Conservation (phyloP, 53 echinoderm and acorn worm genomes). For the Holothuria leucospilota region DNA sequence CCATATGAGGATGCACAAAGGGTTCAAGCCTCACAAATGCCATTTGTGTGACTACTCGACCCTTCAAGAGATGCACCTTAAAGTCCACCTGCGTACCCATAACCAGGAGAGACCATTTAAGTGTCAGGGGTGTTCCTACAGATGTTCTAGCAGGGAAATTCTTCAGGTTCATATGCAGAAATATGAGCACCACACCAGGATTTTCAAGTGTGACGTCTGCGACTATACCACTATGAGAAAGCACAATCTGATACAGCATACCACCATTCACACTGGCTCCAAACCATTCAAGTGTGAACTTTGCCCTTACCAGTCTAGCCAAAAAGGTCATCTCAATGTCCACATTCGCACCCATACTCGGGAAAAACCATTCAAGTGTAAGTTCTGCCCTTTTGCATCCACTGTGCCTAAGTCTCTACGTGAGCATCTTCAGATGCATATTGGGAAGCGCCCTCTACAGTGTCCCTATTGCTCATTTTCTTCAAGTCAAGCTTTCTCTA, state of each 20-base stretch:
- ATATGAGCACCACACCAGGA: slow-evolving; percentile 68
- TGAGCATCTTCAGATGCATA: slow-evolving; percentile 86
- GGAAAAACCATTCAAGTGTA: slow-evolving; percentile 87
- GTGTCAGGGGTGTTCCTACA: slow-evolving; percentile 65
- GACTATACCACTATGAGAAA: slow-evolving; percentile 77
- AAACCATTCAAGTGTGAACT: slow-evolving; percentile 90
- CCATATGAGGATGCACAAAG: slow-evolving; percentile 91
- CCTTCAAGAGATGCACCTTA: slow-evolving; percentile 78
- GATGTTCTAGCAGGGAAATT: slow-evolving; percentile 64
- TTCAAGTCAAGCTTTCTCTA: slow-evolving; percentile 80
- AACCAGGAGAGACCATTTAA: slow-evolving; percentile 66
- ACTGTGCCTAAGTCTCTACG: slow-evolving; percentile 90
- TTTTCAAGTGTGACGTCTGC: slow-evolving; percentile 74
- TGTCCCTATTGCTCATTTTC: slow-evolving; percentile 90
- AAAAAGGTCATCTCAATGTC: slow-evolving; percentile 90
- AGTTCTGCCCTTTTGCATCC: slow-evolving; percentile 88
- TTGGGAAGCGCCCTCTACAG: slow-evolving; percentile 82
- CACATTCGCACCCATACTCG: slow-evolving; percentile 87
- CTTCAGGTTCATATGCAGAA: slow-evolving; percentile 75
- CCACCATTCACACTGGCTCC: slow-evolving; percentile 79
- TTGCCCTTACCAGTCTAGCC: slow-evolving; percentile 82
- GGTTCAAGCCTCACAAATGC: slow-evolving; percentile 84
- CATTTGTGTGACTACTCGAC: slow-evolving; percentile 82
- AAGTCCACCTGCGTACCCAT: slow-evolving; percentile 80
- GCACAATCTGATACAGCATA: slow-evolving; percentile 85